Evolutionary conservation across 2,797 vertebrate species (phyloP), one percentile per base, ranked within the genome.

Genomic region (Lithobates sylvaticus): DNA sequence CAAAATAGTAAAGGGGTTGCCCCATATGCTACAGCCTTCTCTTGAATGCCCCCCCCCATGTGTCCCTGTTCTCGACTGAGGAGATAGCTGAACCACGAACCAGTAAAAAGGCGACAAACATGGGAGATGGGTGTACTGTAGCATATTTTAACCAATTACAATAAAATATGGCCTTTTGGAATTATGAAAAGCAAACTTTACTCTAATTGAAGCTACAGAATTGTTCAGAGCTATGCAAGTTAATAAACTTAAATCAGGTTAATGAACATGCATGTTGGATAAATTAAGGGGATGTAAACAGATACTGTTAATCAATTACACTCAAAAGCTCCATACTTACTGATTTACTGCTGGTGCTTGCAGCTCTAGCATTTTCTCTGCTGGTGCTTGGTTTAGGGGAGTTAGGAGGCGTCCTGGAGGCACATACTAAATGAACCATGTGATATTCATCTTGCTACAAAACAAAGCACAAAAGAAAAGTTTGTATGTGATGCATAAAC

Each of bases 401-500:
- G 91, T 93, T 95, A 88, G 97, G 97, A 88, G 97, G 97, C 50
- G 95, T 97, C 89, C 96, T 95, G n/a, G 96, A 97, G 88, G 97
- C 92, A 88, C 97, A 99, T 34, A 99, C 97, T 92, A 99, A 96
- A 90, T 99, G 98, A 93, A 99, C 96, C 97, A 98, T 98, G 87
- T 99, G 97, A 93, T 98, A 98, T 71, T 97, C 97, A 88, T 99
- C 98, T 94, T 99, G 97, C 98, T 99, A 94, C 78, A 94, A 94
- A 85, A 86, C 91, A 92, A 86, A 76, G 89, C 78, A 90, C 85
- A 9, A 85, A 61, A 65, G 21, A 26, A 54, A 15, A 54, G 18
- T 3, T 76, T 26, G 54, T 61, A 61, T 23, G 6, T 2, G 5
- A 75, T 26, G 23, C n/a, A 44, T 16, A 29, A 76, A 76, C 47